These are phyloP conservation scores for Acrocyrtus sp. DNA, from an alignment of 2,888 invertebrate species.

Conservation along the genomic window DNA sequence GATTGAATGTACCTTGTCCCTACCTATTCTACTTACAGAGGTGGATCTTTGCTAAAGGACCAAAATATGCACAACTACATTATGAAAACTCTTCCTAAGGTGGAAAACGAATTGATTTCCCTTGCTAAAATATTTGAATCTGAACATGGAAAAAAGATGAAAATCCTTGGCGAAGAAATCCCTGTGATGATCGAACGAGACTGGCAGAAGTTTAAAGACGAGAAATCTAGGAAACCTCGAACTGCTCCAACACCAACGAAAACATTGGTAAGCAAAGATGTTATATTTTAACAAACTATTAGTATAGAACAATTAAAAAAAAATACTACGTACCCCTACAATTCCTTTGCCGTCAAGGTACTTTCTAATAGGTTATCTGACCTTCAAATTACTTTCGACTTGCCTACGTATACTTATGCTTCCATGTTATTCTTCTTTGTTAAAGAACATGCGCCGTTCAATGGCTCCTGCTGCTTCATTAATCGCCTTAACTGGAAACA, in stretches of 20 bases:
- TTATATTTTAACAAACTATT: too few relatives aligned
- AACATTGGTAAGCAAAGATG: too few relatives aligned
- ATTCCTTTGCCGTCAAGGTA: too few relatives aligned
- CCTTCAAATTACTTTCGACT: too few relatives aligned
- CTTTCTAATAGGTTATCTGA: too few relatives aligned
- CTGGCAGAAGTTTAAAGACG: conserved; percentile 45
- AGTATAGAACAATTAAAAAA: too few relatives aligned
- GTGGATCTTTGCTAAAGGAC: conserved; percentile 54
- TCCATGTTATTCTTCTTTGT: too few relatives aligned
- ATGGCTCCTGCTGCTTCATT: conserved; percentile 17
- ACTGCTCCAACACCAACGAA: conserved; percentile 19
- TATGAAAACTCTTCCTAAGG: conserved; percentile 48
- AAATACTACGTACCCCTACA: too few relatives aligned
- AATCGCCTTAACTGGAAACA: not conserved
- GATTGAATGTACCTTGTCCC: too few relatives aligned
- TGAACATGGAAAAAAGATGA: conserved; percentile 53
- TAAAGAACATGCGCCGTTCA: conserved; percentile 30
- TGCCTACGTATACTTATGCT: too few relatives aligned
- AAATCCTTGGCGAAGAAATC: conserved; percentile 44
- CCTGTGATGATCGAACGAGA: conserved; percentile 46
- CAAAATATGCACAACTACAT: conserved; percentile 50
- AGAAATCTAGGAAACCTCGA: conserved; percentile 33
- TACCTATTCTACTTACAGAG: conserved; percentile 41
- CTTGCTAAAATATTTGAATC: conserved; percentile 49
- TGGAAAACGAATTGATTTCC: conserved; percentile 45